phyloP scores from a whole-genome alignment of 2,113 vertebrate genomes.

The Phylloscopus trochilus region DNA sequence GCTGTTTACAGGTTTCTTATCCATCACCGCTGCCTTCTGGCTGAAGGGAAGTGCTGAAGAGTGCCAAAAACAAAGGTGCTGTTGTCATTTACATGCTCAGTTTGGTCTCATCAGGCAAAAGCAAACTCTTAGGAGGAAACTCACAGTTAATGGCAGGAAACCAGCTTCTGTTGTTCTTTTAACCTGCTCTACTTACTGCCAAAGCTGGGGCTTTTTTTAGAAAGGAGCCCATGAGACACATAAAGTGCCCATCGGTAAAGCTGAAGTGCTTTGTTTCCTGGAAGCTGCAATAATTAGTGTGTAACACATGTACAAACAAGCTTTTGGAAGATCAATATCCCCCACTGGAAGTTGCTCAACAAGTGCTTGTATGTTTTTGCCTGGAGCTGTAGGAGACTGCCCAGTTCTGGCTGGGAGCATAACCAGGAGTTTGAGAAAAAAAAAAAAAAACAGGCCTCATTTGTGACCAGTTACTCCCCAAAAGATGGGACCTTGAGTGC shows the following conservation, averaged over 20 bases:
- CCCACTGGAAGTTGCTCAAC: not conserved
- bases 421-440: not conserved
- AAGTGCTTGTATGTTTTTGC: not conserved
- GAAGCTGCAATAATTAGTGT: not conserved
- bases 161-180: not conserved
- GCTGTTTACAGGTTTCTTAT: not conserved
- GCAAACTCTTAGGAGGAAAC: not conserved
- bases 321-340: not conserved
- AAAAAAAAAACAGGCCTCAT: not conserved
- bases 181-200: not conserved
- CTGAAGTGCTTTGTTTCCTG: not conserved
- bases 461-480: not conserved
- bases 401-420: not conserved
- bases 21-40: not conserved
- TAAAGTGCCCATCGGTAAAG: not conserved
- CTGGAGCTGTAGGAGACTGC: not conserved
- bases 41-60: not conserved
- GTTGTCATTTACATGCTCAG: not conserved
- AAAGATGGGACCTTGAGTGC: fast-evolving
- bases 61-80: not conserved
- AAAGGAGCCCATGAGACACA: not conserved
- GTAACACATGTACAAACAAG: not conserved
- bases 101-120: not conserved
- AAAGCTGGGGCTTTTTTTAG: not conserved
- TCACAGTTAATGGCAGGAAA: not conserved